Base-by-base conservation (phyloP, 2,113 vertebrate genomes). In the Bubo scandiacus region DNA sequence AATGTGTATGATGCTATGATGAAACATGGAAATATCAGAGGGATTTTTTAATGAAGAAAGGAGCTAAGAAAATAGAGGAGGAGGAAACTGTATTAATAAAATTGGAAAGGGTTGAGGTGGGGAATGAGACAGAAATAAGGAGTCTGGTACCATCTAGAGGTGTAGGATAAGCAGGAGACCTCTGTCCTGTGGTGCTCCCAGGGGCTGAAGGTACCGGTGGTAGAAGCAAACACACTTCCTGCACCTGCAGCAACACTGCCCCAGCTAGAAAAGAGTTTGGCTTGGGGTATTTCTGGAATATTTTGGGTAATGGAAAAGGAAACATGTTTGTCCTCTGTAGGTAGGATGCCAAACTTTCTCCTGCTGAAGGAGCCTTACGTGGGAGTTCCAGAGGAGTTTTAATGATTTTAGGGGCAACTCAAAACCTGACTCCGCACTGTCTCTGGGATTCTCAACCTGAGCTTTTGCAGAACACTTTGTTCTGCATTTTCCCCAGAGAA, bases 181-280 rank as follows among this genome's bases (percentile, higher is more conserved):
- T 4, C 2, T 3, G 34, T 49, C 26, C 55, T 32, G 45, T 0
- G 0, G 23, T 27, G 26, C 29, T 88, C 45, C 49, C 29, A 10
- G n/a, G 2, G 66, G 30, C 42, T 32, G 10, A 57, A 12, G 1
- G 23, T 14, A 12, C 7, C 1, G 3, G 9, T 9, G 45, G 32
- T 30, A 29, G 25, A 15, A 51, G 73, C 61, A 57, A 27, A 67
- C 3, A 25, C 75, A 3, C 14, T 43, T 32, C 71, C 40, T 75
- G 57, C 52, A 16, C 38, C 55, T 34, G 32, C 78, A 78, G 65
- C 86, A 85, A 23, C 32, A 5, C 36, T 21, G 40, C 4, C 43
- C 11, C 74, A 55, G 29, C 29, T 22, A 32, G 32, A 11, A 34
- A 55, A 49, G 30, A 17, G 29, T 6, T 9, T 34, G 45, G 14